These are phyloP conservation scores for Austrofundulus limnaeus DNA, from an alignment of 2,113 vertebrate genomes.

Conservation along the genomic window DNA sequence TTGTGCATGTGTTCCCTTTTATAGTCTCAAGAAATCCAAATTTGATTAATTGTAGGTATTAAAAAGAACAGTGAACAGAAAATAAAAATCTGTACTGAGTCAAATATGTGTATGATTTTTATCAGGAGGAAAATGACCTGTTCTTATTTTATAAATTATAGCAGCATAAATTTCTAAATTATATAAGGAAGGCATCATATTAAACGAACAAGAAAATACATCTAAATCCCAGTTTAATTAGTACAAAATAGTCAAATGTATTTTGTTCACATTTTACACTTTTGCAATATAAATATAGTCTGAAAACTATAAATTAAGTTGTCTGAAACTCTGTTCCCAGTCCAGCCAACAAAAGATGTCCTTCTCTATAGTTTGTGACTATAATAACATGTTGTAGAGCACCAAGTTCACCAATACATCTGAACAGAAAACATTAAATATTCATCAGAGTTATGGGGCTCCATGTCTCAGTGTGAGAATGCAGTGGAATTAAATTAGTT, in stretches of 20 bases:
- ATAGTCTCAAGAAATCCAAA: no score
- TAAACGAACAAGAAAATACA: neutral
- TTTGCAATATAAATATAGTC: neutral
- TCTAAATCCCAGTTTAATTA: neutral
- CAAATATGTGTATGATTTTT: no score
- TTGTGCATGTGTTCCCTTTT: no score
- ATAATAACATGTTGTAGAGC: constrained; percentile 9
- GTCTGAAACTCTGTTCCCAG: neutral
- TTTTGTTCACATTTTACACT: neutral
- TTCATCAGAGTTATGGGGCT: constrained; percentile 60
- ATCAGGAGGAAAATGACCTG: no score
- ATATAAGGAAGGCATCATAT: neutral
- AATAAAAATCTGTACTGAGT: no score
- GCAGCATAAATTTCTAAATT: no score
- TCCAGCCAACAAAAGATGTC: neutral
- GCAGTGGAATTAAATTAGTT: constrained; percentile 54
- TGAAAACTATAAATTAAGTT: constrained; percentile 8
- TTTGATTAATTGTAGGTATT: no score
- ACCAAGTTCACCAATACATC: constrained; percentile 31
- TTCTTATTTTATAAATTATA: no score
- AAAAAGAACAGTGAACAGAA: no score
- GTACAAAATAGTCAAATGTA: neutral
- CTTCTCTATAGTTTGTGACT: constrained; percentile 8
- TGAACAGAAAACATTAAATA: constrained; percentile 65
- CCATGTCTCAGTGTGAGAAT: constrained; percentile 35